Conservation (phyloP, 1,140 invertebrate genomes). For the Apocrypta bakeri region DNA sequence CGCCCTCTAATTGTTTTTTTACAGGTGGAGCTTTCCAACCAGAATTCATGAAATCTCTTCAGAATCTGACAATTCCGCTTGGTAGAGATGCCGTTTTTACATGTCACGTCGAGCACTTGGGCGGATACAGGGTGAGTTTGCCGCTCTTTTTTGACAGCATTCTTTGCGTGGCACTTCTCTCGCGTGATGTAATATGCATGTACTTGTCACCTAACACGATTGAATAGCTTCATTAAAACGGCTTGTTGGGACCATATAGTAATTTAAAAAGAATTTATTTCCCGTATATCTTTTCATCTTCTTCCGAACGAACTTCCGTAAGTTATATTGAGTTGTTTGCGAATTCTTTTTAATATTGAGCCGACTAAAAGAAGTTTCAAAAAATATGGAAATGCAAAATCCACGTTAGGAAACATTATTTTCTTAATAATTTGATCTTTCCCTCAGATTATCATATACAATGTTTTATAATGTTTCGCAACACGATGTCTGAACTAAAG, state of each 20-base stretch:
- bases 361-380: no score
- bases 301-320: no score
- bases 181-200: neutral
- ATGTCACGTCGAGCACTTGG: slow-evolving; percentile 90
- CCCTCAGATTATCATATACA: no score
- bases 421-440: no score
- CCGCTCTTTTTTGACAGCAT: slow-evolving; percentile 10
- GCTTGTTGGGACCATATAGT: neutral
- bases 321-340: no score
- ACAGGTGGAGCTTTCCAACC: slow-evolving; percentile 85
- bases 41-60: slow-evolving; percentile 87
- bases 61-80: slow-evolving; percentile 88
- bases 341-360: no score
- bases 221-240: slow-evolving; percentile 1
- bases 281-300: neutral
- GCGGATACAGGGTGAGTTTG: slow-evolving; percentile 89
- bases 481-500: no score
- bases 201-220: neutral
- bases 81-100: slow-evolving; percentile 91
- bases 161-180: neutral
- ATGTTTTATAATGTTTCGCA: no score
- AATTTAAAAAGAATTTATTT: neutral
- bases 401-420: no score
- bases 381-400: no score
- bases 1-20: slow-evolving; percentile 33